Percentiles rank a stretch among this genome's conserved stretches.
phyloP scores from a whole-genome alignment of 2,888 invertebrate genomes.

The Polietes domitor region DNA sequence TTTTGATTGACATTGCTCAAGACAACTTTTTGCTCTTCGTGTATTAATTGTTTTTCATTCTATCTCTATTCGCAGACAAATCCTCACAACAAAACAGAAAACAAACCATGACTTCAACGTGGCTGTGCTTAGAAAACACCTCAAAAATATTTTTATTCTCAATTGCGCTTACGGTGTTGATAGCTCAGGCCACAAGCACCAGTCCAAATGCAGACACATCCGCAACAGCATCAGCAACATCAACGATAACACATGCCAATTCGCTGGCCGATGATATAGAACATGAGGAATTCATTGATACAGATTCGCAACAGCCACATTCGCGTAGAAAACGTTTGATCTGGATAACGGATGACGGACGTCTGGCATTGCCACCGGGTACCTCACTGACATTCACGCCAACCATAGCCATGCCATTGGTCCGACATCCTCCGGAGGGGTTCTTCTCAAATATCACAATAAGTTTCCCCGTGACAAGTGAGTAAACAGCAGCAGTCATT shows the following conservation, averaged over 20 bases:
- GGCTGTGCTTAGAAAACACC: slow-evolving; percentile 68
- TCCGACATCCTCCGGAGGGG: slow-evolving; percentile 92
- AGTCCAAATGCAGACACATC: slow-evolving; percentile 3
- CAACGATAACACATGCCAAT: slow-evolving; percentile 65
- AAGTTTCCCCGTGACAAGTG: slow-evolving; percentile 92
- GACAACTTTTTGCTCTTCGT: background rate
- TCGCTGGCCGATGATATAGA: slow-evolving; percentile 64
- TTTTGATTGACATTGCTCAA: slow-evolving; percentile 11
- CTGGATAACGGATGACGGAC: slow-evolving; percentile 92
- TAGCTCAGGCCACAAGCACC: slow-evolving; percentile 45
- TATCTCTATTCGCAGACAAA: background rate
- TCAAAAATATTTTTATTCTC: slow-evolving; percentile 66
- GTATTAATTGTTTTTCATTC: slow-evolving; percentile 19
- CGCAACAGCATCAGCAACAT: slow-evolving; percentile 31
- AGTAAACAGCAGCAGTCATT: slow-evolving; percentile 79
- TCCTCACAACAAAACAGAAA: slow-evolving; percentile 16
- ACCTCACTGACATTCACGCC: slow-evolving; percentile 90
- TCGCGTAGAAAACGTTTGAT: slow-evolving; percentile 91
- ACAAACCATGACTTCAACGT: slow-evolving; percentile 62
- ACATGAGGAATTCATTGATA: slow-evolving; percentile 70
- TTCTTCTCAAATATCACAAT: slow-evolving; percentile 92
- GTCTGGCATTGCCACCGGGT: slow-evolving; percentile 91
- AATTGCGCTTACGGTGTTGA: slow-evolving; percentile 58
- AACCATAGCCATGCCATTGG: slow-evolving; percentile 90
- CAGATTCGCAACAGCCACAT: slow-evolving; percentile 81